Evolutionary conservation across 2,888 invertebrate species (phyloP), one percentile per base, ranked within the genome.

Genomic region (Aplocera efformata): DNA sequence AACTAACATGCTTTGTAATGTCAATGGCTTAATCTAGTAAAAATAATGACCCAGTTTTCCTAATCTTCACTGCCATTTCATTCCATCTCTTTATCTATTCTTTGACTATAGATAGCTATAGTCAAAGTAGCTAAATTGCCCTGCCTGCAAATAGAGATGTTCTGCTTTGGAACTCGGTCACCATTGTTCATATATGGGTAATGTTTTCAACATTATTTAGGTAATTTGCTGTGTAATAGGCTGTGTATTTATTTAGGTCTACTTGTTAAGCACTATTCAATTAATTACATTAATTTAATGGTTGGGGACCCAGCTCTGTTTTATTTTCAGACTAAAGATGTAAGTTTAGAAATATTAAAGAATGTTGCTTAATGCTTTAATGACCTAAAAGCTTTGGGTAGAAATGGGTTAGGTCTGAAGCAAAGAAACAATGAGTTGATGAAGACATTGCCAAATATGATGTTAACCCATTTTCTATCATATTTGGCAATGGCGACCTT

Each of bases 401-500:
- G 61, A 91, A 90, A 32, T 99, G 99, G 98, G 86, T 95, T 0
- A 90, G 92, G 53, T 98, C 98, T 0, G 91, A 95, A 69, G 96
- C 98, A 1, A 97, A 96, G 74, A 98, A 98, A 75, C 96, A 97
- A 54, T 92, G 91, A 34, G 92, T 88, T 1, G 96, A 97, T 56
- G 97, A 97, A 48, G 93, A 94, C 35, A 94, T 98, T 44, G 94
- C 98, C 7, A 98, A 98, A 85, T 99, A 98, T 80, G 97, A 10
- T 25, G 9, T 25, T 1, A 25, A 8, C 8, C 1, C 2, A 8
- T 8, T 8, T 8, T 8, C 5, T 10, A 25, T 1, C 7, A 5
- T 8, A 5, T 25, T 1, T 20, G 17, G 6, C 6, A 21, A 9
- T 8, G 17, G 4, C 21, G 3, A 1, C 22, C n/a, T 10, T 2